A percentile compares a stretch with the other conserved stretches of the same genome.
Evolutionary conservation across 2,113 vertebrate species (phyloP).

Genomic region (Urocolius indicus): DNA sequence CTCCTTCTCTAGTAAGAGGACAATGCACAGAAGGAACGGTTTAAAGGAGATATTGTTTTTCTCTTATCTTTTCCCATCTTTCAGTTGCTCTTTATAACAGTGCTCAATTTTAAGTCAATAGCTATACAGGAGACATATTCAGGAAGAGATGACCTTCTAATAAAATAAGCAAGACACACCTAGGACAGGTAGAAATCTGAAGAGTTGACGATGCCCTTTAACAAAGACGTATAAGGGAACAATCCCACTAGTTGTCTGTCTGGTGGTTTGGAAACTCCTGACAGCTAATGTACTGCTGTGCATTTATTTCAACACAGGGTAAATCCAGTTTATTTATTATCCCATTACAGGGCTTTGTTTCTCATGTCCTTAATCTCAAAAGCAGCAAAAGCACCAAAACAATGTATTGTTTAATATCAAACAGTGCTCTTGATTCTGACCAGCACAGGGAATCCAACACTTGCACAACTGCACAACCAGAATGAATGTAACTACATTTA

Average conservation of each 20-base stretch:
- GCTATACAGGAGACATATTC: neutral
- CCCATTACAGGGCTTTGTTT: neutral
- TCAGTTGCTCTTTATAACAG: neutral
- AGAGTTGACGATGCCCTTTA: neutral
- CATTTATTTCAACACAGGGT: neutral
- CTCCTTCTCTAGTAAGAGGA: neutral
- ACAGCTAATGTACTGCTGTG: neutral
- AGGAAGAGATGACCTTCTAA: neutral
- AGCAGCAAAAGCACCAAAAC: constrained; percentile 22
- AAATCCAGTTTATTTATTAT: constrained; percentile 29
- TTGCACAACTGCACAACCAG: neutral
- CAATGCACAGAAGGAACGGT: neutral
- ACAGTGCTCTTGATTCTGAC: constrained; percentile 41
- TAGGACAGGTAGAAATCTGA: neutral
- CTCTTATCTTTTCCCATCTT: neutral
- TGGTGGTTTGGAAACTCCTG: neutral
- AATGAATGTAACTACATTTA: neutral
- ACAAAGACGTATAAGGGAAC: neutral
- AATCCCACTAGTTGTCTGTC: neutral
- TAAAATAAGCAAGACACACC: neutral
- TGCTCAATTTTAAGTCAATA: neutral
- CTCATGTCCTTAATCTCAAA: neutral
- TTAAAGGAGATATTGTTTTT: neutral
- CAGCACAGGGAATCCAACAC: neutral
- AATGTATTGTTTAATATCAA: constrained; percentile 49